These are phyloP conservation scores for Petroica traversi DNA, from an alignment of 2,113 vertebrate species.

Conservation along the genomic window DNA sequence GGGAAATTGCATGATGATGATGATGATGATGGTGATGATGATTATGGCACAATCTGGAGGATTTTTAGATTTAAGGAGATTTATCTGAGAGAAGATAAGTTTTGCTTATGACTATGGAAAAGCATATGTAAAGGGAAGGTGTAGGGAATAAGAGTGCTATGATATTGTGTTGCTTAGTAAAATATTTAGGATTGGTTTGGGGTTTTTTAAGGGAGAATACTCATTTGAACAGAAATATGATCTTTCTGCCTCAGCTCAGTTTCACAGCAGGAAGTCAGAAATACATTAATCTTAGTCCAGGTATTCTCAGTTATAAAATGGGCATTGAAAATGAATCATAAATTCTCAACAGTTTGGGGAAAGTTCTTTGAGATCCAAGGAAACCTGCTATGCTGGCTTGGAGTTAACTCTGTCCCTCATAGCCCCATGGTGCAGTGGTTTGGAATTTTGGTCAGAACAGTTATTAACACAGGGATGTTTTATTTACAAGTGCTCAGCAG, in stretches of 20 bases:
- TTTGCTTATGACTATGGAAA: background rate
- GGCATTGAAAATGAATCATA: background rate
- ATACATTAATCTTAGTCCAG: background rate
- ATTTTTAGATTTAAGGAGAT: background rate
- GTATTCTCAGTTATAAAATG: background rate
- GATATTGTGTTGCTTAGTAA: background rate
- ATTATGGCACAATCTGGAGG: background rate
- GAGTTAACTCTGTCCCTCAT: background rate
- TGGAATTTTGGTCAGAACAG: background rate
- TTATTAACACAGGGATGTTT: background rate
- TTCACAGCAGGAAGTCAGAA: background rate
- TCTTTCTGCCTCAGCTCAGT: background rate
- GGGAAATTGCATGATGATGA: background rate
- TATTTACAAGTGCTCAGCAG: background rate
- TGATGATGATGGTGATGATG: background rate
- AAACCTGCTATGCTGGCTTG: background rate
- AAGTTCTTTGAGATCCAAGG: background rate
- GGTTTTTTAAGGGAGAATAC: background rate
- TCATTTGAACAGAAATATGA: background rate
- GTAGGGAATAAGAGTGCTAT: background rate
- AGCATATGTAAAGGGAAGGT: background rate
- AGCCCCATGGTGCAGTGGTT: background rate
- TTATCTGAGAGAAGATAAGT: background rate
- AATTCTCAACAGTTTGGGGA: background rate
- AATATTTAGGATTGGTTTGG: background rate